Evolutionary conservation across 2,113 vertebrate species (phyloP).

Genomic region (Zapornia atra): DNA sequence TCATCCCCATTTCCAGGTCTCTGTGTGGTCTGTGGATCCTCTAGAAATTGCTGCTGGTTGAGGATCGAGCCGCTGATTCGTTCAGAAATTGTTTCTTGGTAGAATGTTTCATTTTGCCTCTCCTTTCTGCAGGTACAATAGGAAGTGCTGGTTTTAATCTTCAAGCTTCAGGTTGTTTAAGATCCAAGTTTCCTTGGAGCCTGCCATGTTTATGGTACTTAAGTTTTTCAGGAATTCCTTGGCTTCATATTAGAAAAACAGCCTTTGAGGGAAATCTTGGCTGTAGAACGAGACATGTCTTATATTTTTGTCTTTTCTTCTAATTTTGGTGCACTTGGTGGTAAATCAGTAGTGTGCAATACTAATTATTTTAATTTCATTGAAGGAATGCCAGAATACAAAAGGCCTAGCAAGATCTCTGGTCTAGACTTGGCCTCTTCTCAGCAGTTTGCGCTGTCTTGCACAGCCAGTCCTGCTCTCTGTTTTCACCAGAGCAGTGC

Average conservation of each 20-base stretch:
- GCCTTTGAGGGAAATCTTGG: not conserved
- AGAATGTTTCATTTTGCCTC: not conserved
- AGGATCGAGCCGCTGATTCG: not conserved
- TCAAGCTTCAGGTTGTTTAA: not conserved
- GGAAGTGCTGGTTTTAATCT: not conserved
- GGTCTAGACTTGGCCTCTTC: not conserved
- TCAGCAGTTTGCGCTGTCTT: not conserved
- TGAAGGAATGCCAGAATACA: not conserved
- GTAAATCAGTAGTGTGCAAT: not conserved
- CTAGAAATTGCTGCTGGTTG: not conserved
- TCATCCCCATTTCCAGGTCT: not conserved
- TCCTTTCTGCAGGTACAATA: not conserved
- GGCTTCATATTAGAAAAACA: not conserved
- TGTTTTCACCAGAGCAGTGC: not conserved
- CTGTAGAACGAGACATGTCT: not conserved
- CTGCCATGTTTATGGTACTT: not conserved
- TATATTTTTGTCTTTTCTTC: not conserved
- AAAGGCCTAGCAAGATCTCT: not conserved
- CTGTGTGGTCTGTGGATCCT: not conserved
- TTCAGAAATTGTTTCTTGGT: not conserved
- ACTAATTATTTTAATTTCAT: not conserved
- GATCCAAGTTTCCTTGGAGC: not conserved
- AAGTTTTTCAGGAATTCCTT: not conserved
- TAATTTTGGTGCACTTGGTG: not conserved
- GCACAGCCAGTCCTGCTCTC: not conserved